Conservation (phyloP, 2,113 vertebrate genomes). For the Philantomba maxwellii region DNA sequence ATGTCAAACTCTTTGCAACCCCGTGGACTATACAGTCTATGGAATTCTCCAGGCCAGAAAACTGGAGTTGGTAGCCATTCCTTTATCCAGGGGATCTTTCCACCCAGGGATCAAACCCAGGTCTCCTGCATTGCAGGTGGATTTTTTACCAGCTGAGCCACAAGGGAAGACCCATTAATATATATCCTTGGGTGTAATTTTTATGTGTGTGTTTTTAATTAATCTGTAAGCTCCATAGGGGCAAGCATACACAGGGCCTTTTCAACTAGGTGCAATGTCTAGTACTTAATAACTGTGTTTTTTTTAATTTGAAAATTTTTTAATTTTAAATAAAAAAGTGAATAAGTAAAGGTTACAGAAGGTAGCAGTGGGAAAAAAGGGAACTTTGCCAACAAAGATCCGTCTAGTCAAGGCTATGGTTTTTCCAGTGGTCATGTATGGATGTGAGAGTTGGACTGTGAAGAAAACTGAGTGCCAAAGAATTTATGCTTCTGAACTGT, state of each 20-base stretch:
- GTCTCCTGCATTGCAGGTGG: background rate
- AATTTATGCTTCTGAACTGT: too few relatives aligned
- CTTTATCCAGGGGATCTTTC: background rate
- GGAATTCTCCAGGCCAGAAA: background rate
- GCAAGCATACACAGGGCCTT: background rate
- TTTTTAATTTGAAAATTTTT: background rate
- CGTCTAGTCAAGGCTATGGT: too few relatives aligned
- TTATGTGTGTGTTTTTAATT: background rate
- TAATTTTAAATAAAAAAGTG: background rate
- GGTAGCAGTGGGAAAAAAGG: background rate
- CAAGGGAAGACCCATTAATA: background rate
- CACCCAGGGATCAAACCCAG: background rate
- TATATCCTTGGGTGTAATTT: background rate
- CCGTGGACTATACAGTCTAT: background rate
- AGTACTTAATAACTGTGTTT: background rate
- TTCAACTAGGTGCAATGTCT: background rate
- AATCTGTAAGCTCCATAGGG: background rate
- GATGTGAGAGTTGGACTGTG: too few relatives aligned
- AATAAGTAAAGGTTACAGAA: background rate
- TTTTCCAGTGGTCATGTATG: too few relatives aligned
- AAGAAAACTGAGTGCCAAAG: too few relatives aligned
- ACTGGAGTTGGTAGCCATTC: background rate
- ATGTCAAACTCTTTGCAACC: background rate
- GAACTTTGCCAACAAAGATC: too few relatives aligned
- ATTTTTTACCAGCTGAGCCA: background rate